Conservation (phyloP, 92 coral and sea anemone species). For the Porites evermanni region DNA sequence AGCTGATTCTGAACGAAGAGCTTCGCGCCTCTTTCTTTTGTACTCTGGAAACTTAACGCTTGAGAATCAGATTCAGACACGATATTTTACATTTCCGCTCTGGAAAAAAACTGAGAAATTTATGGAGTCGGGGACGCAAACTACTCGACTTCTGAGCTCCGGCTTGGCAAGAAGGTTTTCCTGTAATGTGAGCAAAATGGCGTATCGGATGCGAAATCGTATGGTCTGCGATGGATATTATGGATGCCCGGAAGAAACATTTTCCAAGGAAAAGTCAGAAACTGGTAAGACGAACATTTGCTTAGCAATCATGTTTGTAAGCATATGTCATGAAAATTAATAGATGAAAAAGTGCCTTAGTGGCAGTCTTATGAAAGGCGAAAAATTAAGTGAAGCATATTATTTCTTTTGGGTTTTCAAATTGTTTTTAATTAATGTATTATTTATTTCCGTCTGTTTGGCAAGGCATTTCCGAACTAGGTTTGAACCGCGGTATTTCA, state of each 20-base stretch:
- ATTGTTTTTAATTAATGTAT: constrained; percentile 5
- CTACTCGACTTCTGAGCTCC: constrained; percentile 72
- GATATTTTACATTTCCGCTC: constrained; percentile 32
- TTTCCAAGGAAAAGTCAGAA: constrained; percentile 33
- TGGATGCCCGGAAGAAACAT: constrained; percentile 84
- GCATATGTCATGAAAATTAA: background rate
- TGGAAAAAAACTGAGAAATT: background rate
- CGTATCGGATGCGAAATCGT: constrained; percentile 58
- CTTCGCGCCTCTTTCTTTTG: constrained; percentile 15
- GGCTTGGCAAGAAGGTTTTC: constrained; percentile 67
- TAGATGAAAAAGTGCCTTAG: background rate
- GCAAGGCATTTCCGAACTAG: background rate
- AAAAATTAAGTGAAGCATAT: background rate
- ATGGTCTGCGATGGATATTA: constrained; percentile 86
- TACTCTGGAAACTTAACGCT: constrained; percentile 7
- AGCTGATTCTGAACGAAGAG: constrained; percentile 33
- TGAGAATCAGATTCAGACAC: background rate
- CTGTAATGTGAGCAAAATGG: constrained; percentile 82
- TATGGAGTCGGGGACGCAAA: constrained; percentile 44
- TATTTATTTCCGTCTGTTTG: constrained; percentile 35
- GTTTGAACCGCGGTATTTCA: background rate
- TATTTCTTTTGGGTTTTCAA: constrained; percentile 3
- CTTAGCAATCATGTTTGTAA: background rate
- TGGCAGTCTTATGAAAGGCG: background rate
- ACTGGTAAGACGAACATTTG: constrained; percentile 41